A percentile compares a stretch with the other conserved stretches of the same genome.
Evolutionary conservation across 2,797 vertebrate species (phyloP).

Genomic region (Phalanger gymnotis): DNA sequence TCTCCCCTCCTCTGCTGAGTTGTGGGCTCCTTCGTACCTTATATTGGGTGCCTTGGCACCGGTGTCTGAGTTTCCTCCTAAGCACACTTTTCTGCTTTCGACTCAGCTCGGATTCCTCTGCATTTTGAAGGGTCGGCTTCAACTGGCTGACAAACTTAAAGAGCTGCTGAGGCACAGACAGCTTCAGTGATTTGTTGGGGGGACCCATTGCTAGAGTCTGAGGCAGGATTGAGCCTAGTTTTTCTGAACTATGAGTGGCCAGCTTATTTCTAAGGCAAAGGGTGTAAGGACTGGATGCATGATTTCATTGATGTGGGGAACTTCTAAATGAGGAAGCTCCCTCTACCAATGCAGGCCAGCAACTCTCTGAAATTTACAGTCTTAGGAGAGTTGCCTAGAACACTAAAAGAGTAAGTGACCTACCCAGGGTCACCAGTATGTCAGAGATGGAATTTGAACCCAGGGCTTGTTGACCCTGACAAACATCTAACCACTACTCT

Average conservation of each 20-base stretch:
- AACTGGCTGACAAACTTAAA: neutral
- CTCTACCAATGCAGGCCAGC: neutral
- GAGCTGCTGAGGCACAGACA: neutral
- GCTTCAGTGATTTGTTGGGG: neutral
- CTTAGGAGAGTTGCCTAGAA: neutral
- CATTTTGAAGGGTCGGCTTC: neutral
- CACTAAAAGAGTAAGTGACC: neutral
- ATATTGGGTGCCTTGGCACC: neutral
- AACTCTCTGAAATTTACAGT: neutral
- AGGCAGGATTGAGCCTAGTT: neutral
- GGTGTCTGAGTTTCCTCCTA: neutral
- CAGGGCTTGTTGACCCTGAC: neutral
- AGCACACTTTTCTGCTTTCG: neutral
- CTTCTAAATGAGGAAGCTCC: neutral
- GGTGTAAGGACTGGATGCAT: neutral
- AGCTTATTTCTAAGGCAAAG: neutral
- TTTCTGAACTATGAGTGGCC: neutral
- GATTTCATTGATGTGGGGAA: neutral
- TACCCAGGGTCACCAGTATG: neutral
- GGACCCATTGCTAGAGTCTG: neutral
- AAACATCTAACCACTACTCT: neutral
- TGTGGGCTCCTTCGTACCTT: neutral
- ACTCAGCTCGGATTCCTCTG: neutral
- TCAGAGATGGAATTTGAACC: neutral
- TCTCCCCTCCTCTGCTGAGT: neutral